These are phyloP conservation scores for Borostomias antarcticus DNA, from an alignment of 2,797 vertebrate genomes.

Conservation along the genomic window DNA sequence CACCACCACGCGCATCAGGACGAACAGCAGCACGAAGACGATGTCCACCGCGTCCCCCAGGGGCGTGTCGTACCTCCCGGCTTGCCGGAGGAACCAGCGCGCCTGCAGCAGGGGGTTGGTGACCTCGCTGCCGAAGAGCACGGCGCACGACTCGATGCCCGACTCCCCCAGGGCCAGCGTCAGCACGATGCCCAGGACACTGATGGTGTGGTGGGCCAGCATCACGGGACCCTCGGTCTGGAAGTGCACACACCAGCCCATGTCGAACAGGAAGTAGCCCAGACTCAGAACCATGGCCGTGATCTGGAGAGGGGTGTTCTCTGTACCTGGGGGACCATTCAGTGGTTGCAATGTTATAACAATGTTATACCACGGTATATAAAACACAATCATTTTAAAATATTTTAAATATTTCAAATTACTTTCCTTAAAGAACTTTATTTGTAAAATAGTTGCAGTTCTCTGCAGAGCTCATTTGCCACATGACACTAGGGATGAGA, in stretches of 20 bases:
- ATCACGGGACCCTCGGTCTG: constrained; percentile 90
- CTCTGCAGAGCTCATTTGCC: no score
- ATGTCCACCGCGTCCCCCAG: constrained; percentile 88
- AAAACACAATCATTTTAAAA: no score
- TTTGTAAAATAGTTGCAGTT: no score
- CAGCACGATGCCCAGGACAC: constrained; percentile 89
- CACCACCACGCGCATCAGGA: constrained; percentile 88
- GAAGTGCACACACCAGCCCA: constrained; percentile 96
- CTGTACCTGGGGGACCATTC: constrained; percentile 81
- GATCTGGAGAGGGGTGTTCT: constrained; percentile 91
- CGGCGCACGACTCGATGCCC: constrained; percentile 88
- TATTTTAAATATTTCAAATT: no score
- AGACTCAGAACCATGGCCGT: constrained; percentile 87
- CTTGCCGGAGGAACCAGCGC: constrained; percentile 95
- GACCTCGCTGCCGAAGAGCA: constrained; percentile 95
- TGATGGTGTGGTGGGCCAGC: constrained; percentile 94
- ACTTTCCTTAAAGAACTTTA: no score
- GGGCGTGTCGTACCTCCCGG: constrained; percentile 80
- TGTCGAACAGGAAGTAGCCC: constrained; percentile 95
- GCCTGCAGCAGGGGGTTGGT: constrained; percentile 95
- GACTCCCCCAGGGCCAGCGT: constrained; percentile 89
- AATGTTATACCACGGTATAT: no score
- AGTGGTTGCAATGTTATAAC: no score
- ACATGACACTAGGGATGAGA: no score
- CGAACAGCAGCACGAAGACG: constrained; percentile 89